These are phyloP conservation scores for Macaca nemestrina DNA, from an alignment of 2,113 vertebrate species.

Conservation along the genomic window DNA sequence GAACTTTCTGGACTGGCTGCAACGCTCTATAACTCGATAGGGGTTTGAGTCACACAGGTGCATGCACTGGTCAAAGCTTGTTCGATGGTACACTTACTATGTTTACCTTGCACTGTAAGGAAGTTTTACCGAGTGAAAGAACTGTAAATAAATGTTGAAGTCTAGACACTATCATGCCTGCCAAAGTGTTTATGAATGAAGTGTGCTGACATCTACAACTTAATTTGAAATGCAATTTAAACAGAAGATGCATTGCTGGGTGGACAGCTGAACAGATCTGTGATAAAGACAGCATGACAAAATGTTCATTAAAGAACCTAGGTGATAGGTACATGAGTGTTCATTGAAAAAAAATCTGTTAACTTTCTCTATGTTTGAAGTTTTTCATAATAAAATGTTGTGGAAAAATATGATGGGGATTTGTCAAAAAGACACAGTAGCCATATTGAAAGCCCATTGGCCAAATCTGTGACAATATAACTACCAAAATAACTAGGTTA, in stretches of 20 bases:
- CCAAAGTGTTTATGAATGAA: neutral
- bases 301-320: neutral
- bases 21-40: rapidly evolving
- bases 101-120: neutral
- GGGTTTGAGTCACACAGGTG: no score
- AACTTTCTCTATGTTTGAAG: neutral
- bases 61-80: neutral
- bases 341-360: neutral
- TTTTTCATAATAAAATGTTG: neutral
- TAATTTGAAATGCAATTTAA: neutral
- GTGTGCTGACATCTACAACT: neutral
- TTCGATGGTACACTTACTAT: rapidly evolving
- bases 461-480: neutral
- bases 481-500: neutral
- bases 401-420: neutral
- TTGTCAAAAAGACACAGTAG: neutral
- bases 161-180: neutral
- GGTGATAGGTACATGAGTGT: neutral
- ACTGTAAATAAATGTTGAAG: neutral
- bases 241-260: neutral
- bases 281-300: neutral
- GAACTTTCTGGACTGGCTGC: neutral
- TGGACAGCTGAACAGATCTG: neutral
- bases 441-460: neutral
- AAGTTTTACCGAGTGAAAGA: neutral